phyloP scores from a whole-genome alignment of 2,888 invertebrate genomes.

The Noctua janthina region DNA sequence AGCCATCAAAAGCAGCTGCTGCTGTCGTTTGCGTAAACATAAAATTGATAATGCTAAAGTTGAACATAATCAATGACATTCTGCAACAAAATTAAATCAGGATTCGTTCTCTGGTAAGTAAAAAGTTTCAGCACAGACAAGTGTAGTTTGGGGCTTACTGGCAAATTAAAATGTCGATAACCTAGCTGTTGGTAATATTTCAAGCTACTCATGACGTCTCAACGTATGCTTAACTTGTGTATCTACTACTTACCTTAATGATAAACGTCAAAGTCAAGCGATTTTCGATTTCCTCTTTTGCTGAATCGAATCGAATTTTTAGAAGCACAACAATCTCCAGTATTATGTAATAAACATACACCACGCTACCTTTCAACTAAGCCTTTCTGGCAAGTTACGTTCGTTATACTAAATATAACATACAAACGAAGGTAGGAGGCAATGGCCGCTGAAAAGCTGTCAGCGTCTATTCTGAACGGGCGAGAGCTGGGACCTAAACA shows the following conservation, averaged over 20 bases:
- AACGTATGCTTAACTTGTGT: no score
- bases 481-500: constrained; percentile 6
- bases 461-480: constrained; percentile 29
- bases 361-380: constrained; percentile 6
- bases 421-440: constrained; percentile 21
- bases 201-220: no score
- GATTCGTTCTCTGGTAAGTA: neutral
- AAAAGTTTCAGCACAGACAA: no score
- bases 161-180: no score
- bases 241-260: no score
- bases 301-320: neutral
- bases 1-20: neutral
- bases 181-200: no score
- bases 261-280: neutral
- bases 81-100: neutral
- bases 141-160: no score
- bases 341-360: neutral
- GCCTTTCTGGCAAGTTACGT: constrained; percentile 2
- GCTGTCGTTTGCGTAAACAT: neutral
- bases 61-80: no score
- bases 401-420: constrained; percentile 39
- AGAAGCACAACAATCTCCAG: neutral
- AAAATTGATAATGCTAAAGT: neutral
- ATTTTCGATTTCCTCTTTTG: neutral
- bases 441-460: constrained; percentile 45